Evolutionary conservation across 2,797 vertebrate species (phyloP).

Genomic region (Naso thynnoides): DNA sequence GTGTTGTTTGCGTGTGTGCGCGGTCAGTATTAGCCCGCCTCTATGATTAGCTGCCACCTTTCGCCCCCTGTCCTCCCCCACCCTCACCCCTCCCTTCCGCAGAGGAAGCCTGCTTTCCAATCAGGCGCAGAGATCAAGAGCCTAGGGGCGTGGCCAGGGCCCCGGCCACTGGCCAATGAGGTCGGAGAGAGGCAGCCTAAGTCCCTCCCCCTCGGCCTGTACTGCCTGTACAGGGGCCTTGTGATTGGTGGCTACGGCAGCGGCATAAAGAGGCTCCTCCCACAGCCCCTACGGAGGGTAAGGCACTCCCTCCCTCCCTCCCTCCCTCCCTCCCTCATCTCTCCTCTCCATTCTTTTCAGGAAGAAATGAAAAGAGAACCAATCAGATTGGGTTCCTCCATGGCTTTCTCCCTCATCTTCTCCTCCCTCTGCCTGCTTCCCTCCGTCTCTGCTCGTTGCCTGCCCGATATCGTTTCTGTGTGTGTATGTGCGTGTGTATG

Average conservation of each 20-base stretch:
- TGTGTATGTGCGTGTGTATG: slow-evolving; percentile 30
- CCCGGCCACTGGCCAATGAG: slow-evolving; percentile 77
- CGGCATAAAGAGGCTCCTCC: slow-evolving; percentile 87
- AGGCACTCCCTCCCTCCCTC: slow-evolving; percentile 83
- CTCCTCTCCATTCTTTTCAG: slow-evolving; percentile 63
- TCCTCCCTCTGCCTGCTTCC: slow-evolving; percentile 68
- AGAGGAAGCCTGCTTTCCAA: slow-evolving; percentile 86
- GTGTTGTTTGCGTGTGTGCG: slow-evolving; percentile 27
- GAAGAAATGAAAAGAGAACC: slow-evolving; percentile 64
- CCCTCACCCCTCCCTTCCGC: slow-evolving; percentile 80
- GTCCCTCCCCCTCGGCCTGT: slow-evolving; percentile 86
- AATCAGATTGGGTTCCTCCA: slow-evolving; percentile 51
- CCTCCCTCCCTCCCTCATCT: slow-evolving; percentile 33
- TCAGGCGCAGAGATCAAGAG: slow-evolving; percentile 85
- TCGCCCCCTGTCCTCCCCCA: slow-evolving; percentile 64
- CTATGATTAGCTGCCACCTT: slow-evolving; percentile 79
- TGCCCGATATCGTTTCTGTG: slow-evolving; percentile 65
- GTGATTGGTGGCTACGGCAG: slow-evolving; percentile 86
- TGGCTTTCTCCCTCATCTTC: slow-evolving; percentile 56
- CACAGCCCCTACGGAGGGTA: slow-evolving; percentile 87
- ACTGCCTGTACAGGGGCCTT: slow-evolving; percentile 89
- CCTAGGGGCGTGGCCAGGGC: slow-evolving; percentile 81
- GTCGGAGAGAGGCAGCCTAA: slow-evolving; percentile 83
- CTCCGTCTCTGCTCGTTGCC: slow-evolving; percentile 67
- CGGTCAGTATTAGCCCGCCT: slow-evolving; percentile 62